phyloP scores from a whole-genome alignment of 1,140 invertebrate genomes.

The Heliconius nattereri region DNA sequence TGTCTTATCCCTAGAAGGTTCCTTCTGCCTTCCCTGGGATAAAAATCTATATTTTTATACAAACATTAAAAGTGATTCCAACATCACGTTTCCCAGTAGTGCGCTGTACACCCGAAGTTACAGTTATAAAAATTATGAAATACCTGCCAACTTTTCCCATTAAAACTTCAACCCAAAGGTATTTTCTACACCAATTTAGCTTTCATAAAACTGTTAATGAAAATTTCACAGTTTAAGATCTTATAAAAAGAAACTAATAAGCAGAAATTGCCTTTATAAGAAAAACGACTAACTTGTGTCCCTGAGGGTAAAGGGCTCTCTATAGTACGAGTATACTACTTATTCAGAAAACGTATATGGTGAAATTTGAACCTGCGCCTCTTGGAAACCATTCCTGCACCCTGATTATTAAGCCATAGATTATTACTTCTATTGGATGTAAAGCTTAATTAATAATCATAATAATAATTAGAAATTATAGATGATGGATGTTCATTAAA shows the following conservation, averaged over 20 bases:
- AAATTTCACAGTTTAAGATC: neutral
- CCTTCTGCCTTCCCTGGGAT: too few species aligned
- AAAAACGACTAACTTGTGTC: neutral
- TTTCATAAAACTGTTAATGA: conserved; percentile 11
- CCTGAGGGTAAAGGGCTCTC: too few species aligned
- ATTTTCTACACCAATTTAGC: conserved; percentile 15
- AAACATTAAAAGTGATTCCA: neutral
- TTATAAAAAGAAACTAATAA: conserved; percentile 6
- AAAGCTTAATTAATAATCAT: too few species aligned
- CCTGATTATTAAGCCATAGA: too few species aligned
- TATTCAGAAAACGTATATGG: too few species aligned
- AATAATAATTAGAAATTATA: too few species aligned
- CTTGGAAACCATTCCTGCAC: too few species aligned
- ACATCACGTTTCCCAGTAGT: neutral
- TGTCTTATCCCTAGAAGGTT: too few species aligned
- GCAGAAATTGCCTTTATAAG: neutral
- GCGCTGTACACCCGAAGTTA: neutral
- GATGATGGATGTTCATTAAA: too few species aligned
- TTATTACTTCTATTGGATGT: too few species aligned
- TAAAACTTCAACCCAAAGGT: conserved; percentile 6
- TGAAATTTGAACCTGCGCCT: too few species aligned
- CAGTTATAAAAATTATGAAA: conserved; percentile 7
- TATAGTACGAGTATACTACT: too few species aligned
- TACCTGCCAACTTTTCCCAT: neutral
- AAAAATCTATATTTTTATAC: neutral